Evolutionary conservation across 2,113 vertebrate species (phyloP), one percentile per base, ranked within the genome.

Genomic region (Pseudorectes ferrugineus): DNA sequence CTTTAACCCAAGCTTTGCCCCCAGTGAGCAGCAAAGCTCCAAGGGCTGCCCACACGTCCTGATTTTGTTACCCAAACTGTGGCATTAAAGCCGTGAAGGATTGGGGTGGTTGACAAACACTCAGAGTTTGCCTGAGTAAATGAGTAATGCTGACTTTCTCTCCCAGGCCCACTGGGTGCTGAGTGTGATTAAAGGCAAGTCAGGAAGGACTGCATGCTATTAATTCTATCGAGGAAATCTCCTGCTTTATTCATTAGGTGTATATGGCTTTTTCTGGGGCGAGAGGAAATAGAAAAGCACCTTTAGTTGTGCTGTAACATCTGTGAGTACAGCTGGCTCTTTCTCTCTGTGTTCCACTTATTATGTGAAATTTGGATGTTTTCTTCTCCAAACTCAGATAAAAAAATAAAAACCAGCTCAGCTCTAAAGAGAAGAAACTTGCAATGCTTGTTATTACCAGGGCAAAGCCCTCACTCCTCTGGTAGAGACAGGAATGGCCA

Each of bases 281-380:
- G 23, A 81, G 61, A 67, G 46, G 89, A 93, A 90, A 90, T 57
- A 88, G 82, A 88, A 89, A 86, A 95, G 61, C 78, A 96, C 85
- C 93, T 96, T 93, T 73, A 46, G 82, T 77, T 81, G 63, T 70
- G 74, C 78, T 92, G 71, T 63, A 93, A 94, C 93, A 96, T 93
- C 96, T 96, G 93, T 45, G 93, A 90, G 66, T 93, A 31, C 90
- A 96, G 93, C 93, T 96, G 90, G 63, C 72, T 88, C 55, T 83
- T 86, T 72, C 92, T 86, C 63, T 83, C 48, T 57, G 10, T 92
- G 68, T 88, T 92, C 35, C 57, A 88, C 76, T 93, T 93, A 76
- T 79, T 89, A 88, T 77, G 63, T 86, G 79, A 73, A 96, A 92
- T 95, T 95, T 94, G 78, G 95, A 42, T 88, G 63, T 86, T 94